phyloP scores from a whole-genome alignment of 2,888 invertebrate species.

The Polydrusus cervinus region DNA sequence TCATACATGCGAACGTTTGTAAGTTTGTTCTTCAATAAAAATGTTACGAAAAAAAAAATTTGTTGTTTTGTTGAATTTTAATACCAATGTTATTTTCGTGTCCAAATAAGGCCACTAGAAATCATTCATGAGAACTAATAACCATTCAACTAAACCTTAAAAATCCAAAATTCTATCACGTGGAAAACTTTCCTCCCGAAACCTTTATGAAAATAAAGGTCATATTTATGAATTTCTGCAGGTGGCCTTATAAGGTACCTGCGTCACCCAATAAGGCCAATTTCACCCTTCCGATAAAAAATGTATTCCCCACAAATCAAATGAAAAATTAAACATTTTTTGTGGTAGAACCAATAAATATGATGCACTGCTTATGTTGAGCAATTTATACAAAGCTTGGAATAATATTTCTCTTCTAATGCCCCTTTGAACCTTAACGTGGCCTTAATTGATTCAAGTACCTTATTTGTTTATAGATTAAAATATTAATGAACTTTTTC shows the following conservation, averaged over 20 bases:
- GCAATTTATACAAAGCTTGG: not conserved
- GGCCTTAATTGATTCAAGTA: not conserved
- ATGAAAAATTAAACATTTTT: constrained; percentile 23
- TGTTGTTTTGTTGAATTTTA: constrained; percentile 13
- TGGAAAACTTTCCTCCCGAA: constrained; percentile 14
- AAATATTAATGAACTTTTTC: too few relatives aligned
- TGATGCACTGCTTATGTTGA: constrained; percentile 4
- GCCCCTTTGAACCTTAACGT: not conserved
- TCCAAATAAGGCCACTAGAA: constrained; percentile 28
- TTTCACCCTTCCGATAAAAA: not conserved
- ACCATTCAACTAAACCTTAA: constrained; percentile 12
- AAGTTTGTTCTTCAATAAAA: constrained; percentile 19
- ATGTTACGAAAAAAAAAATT: constrained; percentile 17
- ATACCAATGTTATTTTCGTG: constrained; percentile 29
- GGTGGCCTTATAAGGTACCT: constrained; percentile 26
- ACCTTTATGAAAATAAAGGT: too few relatives aligned
- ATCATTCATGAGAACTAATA: constrained; percentile 20
- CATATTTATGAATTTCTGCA: constrained; percentile 28
- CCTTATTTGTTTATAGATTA: too few relatives aligned
- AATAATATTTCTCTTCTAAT: not conserved
- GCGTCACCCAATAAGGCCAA: constrained; percentile 5
- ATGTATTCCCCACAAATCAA: not conserved
- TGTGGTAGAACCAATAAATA: constrained; percentile 28
- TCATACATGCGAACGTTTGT: constrained; percentile 24
- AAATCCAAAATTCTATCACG: constrained; percentile 13